Conservation (phyloP, 2,113 vertebrate species). For the Sisor rabdophorus region DNA sequence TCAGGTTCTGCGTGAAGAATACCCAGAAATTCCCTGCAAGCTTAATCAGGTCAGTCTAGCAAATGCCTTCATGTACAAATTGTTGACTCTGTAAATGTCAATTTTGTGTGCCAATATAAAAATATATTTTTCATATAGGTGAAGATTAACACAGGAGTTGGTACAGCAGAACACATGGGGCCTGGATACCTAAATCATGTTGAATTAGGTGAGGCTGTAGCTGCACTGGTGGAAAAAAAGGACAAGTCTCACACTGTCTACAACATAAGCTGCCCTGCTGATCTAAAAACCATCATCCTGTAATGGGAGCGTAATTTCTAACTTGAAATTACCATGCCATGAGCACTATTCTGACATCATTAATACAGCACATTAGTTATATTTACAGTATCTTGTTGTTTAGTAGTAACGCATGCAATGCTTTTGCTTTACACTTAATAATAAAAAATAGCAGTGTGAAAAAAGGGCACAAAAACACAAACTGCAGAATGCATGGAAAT, state of each 20-base stretch:
- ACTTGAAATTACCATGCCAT: constrained; percentile 8
- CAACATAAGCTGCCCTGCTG: constrained; percentile 64
- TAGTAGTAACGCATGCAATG: constrained; percentile 6
- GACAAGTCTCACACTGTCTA: constrained; percentile 64
- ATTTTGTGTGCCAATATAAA: not conserved
- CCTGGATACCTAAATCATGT: constrained; percentile 74
- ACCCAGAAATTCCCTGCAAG: constrained; percentile 74
- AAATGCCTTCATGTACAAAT: not conserved
- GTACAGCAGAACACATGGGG: constrained; percentile 63
- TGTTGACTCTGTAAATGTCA: not conserved
- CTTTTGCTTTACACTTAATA: not conserved
- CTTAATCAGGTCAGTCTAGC: constrained; percentile 71
- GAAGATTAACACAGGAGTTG: constrained; percentile 76
- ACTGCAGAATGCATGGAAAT: not conserved
- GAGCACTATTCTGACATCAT: constrained; percentile 4
- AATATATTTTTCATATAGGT: constrained; percentile 59
- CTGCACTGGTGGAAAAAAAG: constrained; percentile 66
- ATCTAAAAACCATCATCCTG: constrained; percentile 65
- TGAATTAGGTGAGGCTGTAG: constrained; percentile 72
- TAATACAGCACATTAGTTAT: not conserved
- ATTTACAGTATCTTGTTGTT: constrained; percentile 4
- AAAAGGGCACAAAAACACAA: constrained; percentile 7
- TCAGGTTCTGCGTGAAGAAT: constrained; percentile 75
- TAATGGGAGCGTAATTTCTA: constrained; percentile 56
- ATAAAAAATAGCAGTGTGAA: constrained; percentile 7